phyloP scores from a whole-genome alignment of 2,113 vertebrate species.

The Axis porcinus region DNA sequence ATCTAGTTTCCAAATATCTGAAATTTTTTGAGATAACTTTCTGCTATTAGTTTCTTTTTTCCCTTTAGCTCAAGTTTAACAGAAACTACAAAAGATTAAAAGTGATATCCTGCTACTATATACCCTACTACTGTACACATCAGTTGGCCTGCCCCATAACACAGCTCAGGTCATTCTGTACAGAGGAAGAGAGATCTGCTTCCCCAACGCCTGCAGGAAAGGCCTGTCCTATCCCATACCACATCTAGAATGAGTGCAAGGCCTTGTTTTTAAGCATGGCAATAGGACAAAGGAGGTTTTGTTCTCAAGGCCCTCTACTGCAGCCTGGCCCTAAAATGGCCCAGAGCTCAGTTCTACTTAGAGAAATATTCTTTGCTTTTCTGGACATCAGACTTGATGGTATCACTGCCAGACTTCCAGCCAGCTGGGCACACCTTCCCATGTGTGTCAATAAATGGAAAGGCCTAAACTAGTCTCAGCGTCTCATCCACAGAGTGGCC shows the following conservation, averaged over 20 bases:
- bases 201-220: not conserved
- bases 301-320: not conserved
- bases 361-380: constrained; percentile 97
- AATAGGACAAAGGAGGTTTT: constrained; percentile 56
- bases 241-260: not conserved
- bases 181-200: not conserved
- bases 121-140: not conserved
- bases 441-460: constrained; percentile 96
- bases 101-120: not conserved
- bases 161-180: not conserved
- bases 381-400: constrained; percentile 95
- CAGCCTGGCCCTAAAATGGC: not conserved
- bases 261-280: constrained; percentile 57
- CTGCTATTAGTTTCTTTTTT: not conserved
- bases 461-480: constrained; percentile 93
- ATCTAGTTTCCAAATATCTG: not conserved
- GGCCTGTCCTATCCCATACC: not conserved
- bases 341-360: constrained; percentile 84
- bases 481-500: constrained; percentile 95
- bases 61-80: constrained; percentile 52
- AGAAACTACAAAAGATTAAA: constrained; percentile 38
- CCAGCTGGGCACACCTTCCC: constrained; percentile 99
- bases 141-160: not conserved
- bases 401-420: constrained; percentile 97
- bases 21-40: not conserved